These are phyloP conservation scores for Ophion ellenae DNA, from an alignment of 2,888 invertebrate species.

Conservation along the genomic window DNA sequence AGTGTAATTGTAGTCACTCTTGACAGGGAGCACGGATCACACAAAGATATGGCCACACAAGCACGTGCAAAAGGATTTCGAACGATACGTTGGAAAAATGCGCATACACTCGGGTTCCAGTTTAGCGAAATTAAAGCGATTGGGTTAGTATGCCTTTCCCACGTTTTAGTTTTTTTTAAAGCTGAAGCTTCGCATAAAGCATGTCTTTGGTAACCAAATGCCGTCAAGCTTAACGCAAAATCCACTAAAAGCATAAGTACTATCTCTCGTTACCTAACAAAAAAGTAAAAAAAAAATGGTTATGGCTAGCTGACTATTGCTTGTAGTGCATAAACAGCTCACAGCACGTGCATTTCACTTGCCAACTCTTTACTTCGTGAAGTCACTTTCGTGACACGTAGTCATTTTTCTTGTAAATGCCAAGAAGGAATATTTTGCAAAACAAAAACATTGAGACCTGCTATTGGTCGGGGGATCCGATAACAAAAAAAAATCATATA, in stretches of 20 bases:
- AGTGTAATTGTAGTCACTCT: neutral
- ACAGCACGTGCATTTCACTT: neutral
- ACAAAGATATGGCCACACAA: neutral
- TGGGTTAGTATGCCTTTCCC: neutral
- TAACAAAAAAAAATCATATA: neutral
- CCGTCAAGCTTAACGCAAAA: neutral
- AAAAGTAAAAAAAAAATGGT: neutral
- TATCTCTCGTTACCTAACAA: neutral
- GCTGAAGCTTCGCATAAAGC: neutral
- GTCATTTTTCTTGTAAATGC: neutral
- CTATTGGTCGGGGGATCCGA: neutral
- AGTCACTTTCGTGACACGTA: too few relatives aligned
- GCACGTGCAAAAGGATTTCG: conserved; percentile 32
- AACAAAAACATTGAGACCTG: neutral
- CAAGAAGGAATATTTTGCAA: neutral
- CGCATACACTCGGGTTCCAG: neutral
- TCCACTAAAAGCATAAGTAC: neutral
- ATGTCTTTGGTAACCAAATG: neutral
- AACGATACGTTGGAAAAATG: neutral
- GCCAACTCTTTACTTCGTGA: neutral
- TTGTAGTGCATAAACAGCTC: neutral
- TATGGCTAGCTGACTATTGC: neutral
- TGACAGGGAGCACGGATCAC: neutral
- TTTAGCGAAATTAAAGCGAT: neutral
- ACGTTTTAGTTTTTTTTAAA: neutral